These are phyloP conservation scores for Picus viridis DNA, from an alignment of 2,797 vertebrate genomes.

Conservation along the genomic window DNA sequence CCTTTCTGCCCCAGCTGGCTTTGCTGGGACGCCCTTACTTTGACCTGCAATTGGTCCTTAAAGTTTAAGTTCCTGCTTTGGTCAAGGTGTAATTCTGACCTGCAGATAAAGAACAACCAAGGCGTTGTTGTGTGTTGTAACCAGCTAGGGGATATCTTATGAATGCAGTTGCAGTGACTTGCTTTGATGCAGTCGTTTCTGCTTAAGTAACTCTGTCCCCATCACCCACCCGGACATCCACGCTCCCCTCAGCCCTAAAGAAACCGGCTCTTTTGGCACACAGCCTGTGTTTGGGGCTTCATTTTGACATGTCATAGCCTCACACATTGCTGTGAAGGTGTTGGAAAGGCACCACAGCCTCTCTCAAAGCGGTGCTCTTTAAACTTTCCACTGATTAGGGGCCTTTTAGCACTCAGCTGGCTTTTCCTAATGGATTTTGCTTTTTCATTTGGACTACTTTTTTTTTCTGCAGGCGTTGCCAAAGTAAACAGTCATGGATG, in stretches of 20 bases:
- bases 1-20: not conserved
- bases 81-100: not conserved
- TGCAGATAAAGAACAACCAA: not conserved
- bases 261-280: slow-evolving; percentile 32
- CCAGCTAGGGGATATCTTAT: not conserved
- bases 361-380: slow-evolving; percentile 56
- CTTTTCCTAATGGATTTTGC: slow-evolving; percentile 74
- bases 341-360: slow-evolving; percentile 63
- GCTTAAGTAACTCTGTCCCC: not conserved
- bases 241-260: not conserved
- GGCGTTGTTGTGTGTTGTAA: not conserved
- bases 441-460: slow-evolving; percentile 47
- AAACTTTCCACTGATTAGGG: slow-evolving; percentile 72
- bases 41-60: not conserved
- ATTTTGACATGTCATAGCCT: slow-evolving; percentile 68
- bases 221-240: not conserved
- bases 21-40: not conserved
- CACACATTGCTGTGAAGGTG: slow-evolving; percentile 66
- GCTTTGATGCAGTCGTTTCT: not conserved
- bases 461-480: slow-evolving; percentile 25
- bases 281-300: slow-evolving; percentile 58
- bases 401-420: slow-evolving; percentile 71
- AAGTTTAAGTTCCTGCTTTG: not conserved
- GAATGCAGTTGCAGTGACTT: not conserved
- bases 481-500: slow-evolving; percentile 57